Evolutionary conservation across 2,888 invertebrate species (phyloP), one percentile per base, ranked within the genome.

Genomic region (Diarsia brunnea): DNA sequence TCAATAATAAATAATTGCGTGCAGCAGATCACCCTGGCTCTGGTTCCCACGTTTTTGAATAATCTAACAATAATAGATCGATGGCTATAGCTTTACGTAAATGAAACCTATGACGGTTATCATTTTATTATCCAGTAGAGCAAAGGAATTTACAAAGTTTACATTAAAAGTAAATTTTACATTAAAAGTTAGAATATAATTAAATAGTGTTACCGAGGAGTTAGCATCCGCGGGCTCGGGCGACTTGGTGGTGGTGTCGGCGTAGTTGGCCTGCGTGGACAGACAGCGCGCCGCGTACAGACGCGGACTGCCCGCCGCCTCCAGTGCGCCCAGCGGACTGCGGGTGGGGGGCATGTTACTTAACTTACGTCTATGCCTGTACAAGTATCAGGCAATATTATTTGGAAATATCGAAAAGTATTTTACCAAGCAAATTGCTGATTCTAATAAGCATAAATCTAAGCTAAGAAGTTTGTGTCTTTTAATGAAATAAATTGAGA

Each of bases 301-400:
- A 0, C 92, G 87, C 51, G 91, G 89, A 51, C 90, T 87, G 71
- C 88, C 85, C 12, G 91, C 90, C 47, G 92, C 86, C 84, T 95
- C 95, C 63, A 96, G 94, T 8, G 97, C 97, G 74, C 98, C 98
- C 76, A 97, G 96, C 21, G 98, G 98, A 10, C 82, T 81, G 60
- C 19, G 10, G 19, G 69, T 16, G 2, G 27, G 0, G 11, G 24
- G 0, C 24, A 5, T 21, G 16, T 19, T 61, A 49, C 19, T 58
- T 24, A n/a, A 21, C 8, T 21, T 21, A 49, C 3, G 11, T 12
- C 53, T 11, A 49, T 51, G 27, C 2, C 1, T 58, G 16, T 16
- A 27, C 27, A 16, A 27, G 16, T 27, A 60, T 60, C 11, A 11
- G 10, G 19, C 11, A 31, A 31, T 60, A 60, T 4, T 4, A 31